Base-by-base conservation (phyloP, 2,888 invertebrate species). In the Danaus chrysippus region DNA sequence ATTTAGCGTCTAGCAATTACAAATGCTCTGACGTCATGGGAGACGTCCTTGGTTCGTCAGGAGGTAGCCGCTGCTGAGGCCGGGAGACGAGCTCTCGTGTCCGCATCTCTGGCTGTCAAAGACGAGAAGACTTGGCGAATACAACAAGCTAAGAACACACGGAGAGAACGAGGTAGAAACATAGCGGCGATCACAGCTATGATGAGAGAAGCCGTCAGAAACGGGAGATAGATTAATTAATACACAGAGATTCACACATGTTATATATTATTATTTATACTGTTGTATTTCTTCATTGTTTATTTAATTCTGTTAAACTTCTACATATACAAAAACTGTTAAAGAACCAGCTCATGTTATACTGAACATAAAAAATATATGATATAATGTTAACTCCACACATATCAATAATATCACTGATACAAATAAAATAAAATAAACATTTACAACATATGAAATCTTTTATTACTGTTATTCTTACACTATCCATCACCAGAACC, bases 21-120 rank as follows among this genome's bases (percentile, higher is more conserved):
- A 42, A 87, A 84, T 74, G 83, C 86, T 0, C 74, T 90, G 0
- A 83, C 70, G 62, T 70, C 75, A 0, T 88, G 88, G 88, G 89
- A 86, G 62, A 70, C 77, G 0, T 63, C 77, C 0, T 58, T 84
- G 0, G 68, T 82, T 0, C 78, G 84, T 0, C 80, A 81, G 63
- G 87, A 88, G 59, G 68, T 79, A 5, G 68, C 67, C 0, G 86
- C 82, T 0, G 63, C 78, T 53, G 84, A 87, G 1, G 76, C 79
- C 0, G 73, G 76, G 0, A 70, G 73, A 1, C 79, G 86, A 11
- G 84, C 83, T 1, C 69, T 71, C 11, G 73, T 78, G 69, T 80
- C 82, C 0, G 79, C 81, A 8, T 64, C 55, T 15, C 79, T 79
- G 0, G 82, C 82, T 0, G 62, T 77, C 2, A 78, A 78, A 0